Base-by-base conservation (phyloP, 2,797 vertebrate species). In the Tiaroga cobitis region DNA sequence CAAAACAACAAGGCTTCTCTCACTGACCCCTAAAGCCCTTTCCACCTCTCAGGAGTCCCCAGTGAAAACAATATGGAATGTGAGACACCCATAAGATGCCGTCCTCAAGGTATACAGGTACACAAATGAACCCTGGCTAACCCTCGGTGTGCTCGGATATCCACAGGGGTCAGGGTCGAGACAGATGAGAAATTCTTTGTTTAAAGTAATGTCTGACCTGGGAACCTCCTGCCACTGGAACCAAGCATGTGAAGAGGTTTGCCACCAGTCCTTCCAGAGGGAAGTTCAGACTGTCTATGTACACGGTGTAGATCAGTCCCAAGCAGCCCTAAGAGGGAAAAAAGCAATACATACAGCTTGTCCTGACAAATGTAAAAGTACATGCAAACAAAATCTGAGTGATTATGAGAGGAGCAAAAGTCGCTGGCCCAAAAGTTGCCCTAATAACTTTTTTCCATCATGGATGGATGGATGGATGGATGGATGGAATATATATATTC, bases 251-350 rank as follows among this genome's bases (percentile, higher is more conserved):
- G 68, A 99, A 97, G 54, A 99, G 96, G 92, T 97, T 99, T 90
- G 97, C 96, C 92, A 98, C 97, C 86, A 99, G 94, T 85, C 95
- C 95, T 91, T 99, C 98, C 92, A 99, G 94, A 46, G 98, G 96
- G 88, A 97, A 96, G 85, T 91, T 96, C 88, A 99, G 92, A 91
- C 95, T 97, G 89, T 99, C 98, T 49, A 99, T 96, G 87, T 99
- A 95, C 61, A 98, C 97, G 0, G 98, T 99, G 89, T 99, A 99
- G 94, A 99, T 96, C 90, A 99, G 92, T 81, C 98, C 98, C 89
- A 99, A 96, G 93, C 98, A 99, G 81, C 97, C 97, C 98, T 99
- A 89, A 5, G 80, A 82, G n/a, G n/a, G 82, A 43, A 91, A 6
- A 63, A 19, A 76, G 39, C 77, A 59, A 80, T 7, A 54, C n/a